Base-by-base conservation (phyloP, 2,113 vertebrate species). In the Syngnathus floridae region DNA sequence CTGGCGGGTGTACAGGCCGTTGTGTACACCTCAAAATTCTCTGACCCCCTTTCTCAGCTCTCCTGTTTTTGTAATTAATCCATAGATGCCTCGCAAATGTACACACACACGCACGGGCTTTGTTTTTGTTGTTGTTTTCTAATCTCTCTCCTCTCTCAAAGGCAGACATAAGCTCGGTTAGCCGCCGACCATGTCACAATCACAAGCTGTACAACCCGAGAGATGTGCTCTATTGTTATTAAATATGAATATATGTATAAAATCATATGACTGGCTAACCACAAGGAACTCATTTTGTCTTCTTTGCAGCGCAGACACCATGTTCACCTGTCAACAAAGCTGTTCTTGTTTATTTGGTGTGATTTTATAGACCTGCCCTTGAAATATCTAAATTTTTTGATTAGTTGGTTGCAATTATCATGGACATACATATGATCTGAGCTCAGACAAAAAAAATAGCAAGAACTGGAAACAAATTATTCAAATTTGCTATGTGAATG, bases 21-120 rank as follows among this genome's bases (percentile, higher is more conserved):
- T 54, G 51, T 54, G 21, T 54, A 54, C 0, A 1, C 43, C 13
- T 4, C 14, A 16, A 46, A 46, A 46, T 5, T 1, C 14, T 46
- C 43, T 16, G 5, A 14, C 43, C 12, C 43, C 16, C 74, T 78
- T 12, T 73, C 75, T 78, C 75, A 65, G 72, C 76, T 81, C 72
- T 75, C 82, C 76, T 87, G 86, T 89, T 89, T 89, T 89, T 89
- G 71, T 89, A 89, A 86, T 76, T 76, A 80, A 78, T 72, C 76
- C 71, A 67, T 38, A 40, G 75, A 73, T 66, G 68, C 84, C 74
- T 76, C 61, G 62, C 69, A 65, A 55, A 80, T 83, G 80, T 86
- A 82, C 78, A 84, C 86, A 83, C 76, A 86, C 2, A 19, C n/a
- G n/a, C n/a, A 78, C 36, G 36, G 14, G 21, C 19, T 51, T 54